Conservation (phyloP, 2,113 vertebrate genomes). For the Rhinolophus ferrumequinum region DNA sequence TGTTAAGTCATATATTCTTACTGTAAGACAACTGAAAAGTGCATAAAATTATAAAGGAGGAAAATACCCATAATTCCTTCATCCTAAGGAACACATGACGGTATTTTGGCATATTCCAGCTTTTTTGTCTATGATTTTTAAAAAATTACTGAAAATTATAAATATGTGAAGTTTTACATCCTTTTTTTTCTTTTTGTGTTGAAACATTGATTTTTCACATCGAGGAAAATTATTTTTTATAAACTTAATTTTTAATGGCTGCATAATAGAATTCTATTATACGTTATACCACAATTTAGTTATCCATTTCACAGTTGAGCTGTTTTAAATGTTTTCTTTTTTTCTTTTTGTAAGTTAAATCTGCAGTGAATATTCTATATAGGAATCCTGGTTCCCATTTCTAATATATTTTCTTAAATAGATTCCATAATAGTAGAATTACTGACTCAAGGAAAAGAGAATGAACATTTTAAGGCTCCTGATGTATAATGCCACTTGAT, state of each 20-base stretch:
- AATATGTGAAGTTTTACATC: background rate
- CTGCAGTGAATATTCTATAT: background rate
- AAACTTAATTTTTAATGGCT: background rate
- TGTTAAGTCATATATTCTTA: background rate
- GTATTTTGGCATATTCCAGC: background rate
- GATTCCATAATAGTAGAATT: background rate
- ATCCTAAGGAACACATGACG: background rate
- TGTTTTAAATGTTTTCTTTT: background rate
- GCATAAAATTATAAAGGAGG: background rate
- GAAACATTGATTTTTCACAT: background rate
- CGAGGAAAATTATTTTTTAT: background rate
- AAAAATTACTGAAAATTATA: background rate
- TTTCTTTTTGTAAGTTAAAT: background rate
- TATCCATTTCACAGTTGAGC: background rate
- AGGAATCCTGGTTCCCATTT: background rate
- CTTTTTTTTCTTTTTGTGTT: background rate
- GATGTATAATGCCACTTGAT: background rate
- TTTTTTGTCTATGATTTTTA: background rate
- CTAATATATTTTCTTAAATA: constrained; percentile 38
- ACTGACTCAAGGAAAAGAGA: background rate
- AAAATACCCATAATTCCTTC: background rate
- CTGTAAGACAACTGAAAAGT: background rate
- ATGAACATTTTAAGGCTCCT: background rate
- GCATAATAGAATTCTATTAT: background rate
- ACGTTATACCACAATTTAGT: background rate